Evolutionary conservation across 2,797 vertebrate genomes (phyloP).

Genomic region (Sitta carolinensis): DNA sequence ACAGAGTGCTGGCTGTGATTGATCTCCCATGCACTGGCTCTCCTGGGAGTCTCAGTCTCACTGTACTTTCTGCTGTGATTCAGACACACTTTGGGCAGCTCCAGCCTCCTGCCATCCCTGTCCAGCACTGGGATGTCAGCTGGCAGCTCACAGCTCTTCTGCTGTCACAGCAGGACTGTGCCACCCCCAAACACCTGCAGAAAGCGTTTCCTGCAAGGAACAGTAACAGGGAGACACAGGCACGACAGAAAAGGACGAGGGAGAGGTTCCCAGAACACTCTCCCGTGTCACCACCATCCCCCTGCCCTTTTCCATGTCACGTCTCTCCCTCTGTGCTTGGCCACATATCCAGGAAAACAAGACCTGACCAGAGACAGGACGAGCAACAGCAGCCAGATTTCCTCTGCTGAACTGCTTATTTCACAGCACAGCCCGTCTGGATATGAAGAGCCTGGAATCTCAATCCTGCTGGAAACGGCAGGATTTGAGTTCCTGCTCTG

Average conservation of each 20-base stretch:
- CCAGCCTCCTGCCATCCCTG: neutral
- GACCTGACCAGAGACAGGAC: neutral
- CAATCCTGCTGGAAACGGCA: neutral
- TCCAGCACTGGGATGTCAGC: neutral
- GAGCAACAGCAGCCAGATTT: neutral
- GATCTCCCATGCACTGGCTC: neutral
- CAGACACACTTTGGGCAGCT: neutral
- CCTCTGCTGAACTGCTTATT: neutral
- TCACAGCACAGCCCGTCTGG: neutral
- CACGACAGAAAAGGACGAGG: neutral
- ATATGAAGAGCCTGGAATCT: neutral
- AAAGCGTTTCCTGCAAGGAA: neutral
- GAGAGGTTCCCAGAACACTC: neutral
- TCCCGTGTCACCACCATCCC: fast-evolving
- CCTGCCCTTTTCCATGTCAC: neutral
- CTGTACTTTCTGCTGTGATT: neutral
- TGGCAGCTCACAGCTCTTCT: neutral
- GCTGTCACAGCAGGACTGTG: neutral
- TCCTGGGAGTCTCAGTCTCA: neutral
- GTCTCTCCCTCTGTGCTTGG: neutral
- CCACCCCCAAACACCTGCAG: neutral
- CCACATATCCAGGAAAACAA: neutral
- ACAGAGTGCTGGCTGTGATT: neutral
- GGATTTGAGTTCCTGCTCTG: neutral
- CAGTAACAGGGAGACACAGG: neutral